phyloP scores from a whole-genome alignment of 2,113 vertebrate species.

The Nibea coibor region DNA sequence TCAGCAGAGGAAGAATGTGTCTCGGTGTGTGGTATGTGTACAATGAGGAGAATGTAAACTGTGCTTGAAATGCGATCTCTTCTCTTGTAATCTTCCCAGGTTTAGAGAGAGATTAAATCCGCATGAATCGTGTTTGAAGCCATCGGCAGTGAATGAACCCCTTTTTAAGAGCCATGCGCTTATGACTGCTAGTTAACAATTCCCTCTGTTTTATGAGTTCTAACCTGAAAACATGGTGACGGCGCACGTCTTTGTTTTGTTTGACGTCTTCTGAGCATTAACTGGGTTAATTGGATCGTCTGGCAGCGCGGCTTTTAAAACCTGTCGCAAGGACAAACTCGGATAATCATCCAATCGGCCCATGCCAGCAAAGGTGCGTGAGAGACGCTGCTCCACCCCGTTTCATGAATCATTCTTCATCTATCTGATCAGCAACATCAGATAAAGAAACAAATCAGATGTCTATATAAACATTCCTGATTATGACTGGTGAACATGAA shows the following conservation, averaged over 20 bases:
- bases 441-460: conserved; percentile 60
- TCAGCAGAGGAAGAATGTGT: conserved; percentile 4
- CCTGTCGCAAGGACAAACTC: conserved; percentile 27
- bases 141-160: background rate
- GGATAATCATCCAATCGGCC: conserved; percentile 26
- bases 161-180: conserved; percentile 11
- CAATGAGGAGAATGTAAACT: conserved; percentile 71
- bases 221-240: background rate
- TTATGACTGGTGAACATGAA: conserved; percentile 52
- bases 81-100: conserved; percentile 35
- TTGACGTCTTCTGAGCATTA: background rate
- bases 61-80: conserved; percentile 64
- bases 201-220: background rate
- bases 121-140: conserved; percentile 25
- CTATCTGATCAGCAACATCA: conserved; percentile 52
- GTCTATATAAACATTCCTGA: conserved; percentile 75
- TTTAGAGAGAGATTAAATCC: conserved; percentile 49
- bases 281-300: background rate
- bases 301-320: background rate
- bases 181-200: conserved; percentile 1
- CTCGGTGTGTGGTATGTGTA: conserved; percentile 65
- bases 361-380: conserved; percentile 64
- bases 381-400: conserved; percentile 56
- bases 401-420: conserved; percentile 66
- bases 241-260: background rate